Evolutionary conservation across 2,113 vertebrate species (phyloP).

Genomic region (Stegastes partitus): DNA sequence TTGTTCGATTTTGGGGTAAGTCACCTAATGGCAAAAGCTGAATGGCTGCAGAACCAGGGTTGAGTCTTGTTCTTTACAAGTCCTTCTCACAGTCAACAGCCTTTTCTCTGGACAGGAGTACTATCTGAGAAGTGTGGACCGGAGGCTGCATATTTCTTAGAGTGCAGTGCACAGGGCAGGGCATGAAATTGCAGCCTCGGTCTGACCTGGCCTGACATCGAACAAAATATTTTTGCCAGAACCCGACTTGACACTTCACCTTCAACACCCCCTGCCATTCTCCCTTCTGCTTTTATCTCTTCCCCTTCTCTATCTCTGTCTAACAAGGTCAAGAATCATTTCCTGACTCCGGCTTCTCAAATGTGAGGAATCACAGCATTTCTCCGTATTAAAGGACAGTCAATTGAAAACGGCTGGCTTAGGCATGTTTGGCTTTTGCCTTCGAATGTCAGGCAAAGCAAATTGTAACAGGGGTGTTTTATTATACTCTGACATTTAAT

Average conservation of each 20-base stretch:
- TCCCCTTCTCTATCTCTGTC: neutral
- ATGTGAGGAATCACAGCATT: neutral
- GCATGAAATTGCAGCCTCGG: neutral
- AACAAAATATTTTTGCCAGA: constrained; percentile 22
- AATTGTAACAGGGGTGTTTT: no score
- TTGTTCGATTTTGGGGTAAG: neutral
- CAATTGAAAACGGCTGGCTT: no score
- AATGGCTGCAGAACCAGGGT: neutral
- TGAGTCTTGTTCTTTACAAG: neutral
- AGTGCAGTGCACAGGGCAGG: neutral
- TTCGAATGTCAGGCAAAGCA: no score
- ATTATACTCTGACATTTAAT: no score
- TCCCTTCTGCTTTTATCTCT: neutral
- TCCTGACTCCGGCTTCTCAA: no score
- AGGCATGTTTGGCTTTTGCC: no score
- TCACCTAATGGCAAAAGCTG: neutral
- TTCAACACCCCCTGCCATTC: neutral
- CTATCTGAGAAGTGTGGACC: neutral
- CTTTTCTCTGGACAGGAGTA: neutral
- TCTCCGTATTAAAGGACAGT: no score
- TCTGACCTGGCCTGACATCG: neutral
- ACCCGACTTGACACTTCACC: neutral
- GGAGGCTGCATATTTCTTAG: neutral
- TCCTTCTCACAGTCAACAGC: neutral
- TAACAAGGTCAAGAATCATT: no score